Percentiles rank a stretch among this genome's conserved stretches.
These are phyloP conservation scores for Caenorhabditis zanzibari DNA, from an alignment of 2,888 invertebrate genomes.

Conservation along the genomic window DNA sequence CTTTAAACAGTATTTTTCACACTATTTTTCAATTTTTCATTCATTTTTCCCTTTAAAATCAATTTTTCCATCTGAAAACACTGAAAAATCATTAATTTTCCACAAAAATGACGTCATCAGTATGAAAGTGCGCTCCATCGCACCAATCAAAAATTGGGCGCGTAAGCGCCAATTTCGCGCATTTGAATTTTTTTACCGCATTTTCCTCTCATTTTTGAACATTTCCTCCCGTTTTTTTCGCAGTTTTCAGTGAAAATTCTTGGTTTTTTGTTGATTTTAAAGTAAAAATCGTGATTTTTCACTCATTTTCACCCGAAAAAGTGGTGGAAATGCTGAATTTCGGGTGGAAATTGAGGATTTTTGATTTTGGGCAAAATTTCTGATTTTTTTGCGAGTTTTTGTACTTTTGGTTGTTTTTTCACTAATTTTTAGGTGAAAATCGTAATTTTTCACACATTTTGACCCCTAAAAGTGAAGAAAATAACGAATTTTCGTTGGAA, in stretches of 20 bases:
- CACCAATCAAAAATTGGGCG: background rate
- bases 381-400: background rate
- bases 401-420: background rate
- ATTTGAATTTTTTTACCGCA: constrained; percentile 22
- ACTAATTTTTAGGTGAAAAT: background rate
- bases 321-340: background rate
- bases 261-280: background rate
- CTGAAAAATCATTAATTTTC: too few relatives aligned
- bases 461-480: background rate
- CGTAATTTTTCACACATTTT: background rate
- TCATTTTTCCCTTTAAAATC: too few relatives aligned
- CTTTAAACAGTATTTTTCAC: too few relatives aligned
- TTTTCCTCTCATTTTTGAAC: background rate
- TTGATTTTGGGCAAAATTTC: background rate
- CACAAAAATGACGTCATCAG: constrained; percentile 4
- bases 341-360: background rate
- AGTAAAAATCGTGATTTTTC: background rate
- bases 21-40: too few relatives aligned
- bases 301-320: background rate
- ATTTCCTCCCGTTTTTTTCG: constrained; percentile 15
- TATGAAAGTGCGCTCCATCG: constrained; percentile 32
- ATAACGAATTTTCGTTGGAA: background rate
- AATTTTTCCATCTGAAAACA: too few relatives aligned
- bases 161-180: constrained; percentile 37
- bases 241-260: background rate